phyloP scores from a whole-genome alignment of 2,113 vertebrate genomes.

The Malurus alboscapulatus region DNA sequence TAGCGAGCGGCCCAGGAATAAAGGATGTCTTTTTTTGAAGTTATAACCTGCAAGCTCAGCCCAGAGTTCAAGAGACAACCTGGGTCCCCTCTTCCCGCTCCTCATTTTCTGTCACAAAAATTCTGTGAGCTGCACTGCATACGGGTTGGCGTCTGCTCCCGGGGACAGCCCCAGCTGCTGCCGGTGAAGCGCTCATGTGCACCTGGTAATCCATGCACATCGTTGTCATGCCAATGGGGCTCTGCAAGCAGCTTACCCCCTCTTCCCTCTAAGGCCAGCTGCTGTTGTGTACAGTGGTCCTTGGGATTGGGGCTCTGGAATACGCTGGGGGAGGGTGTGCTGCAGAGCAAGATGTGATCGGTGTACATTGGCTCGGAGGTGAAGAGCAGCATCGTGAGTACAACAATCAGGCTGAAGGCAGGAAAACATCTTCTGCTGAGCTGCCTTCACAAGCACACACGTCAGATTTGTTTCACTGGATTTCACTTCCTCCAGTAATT shows the following conservation, averaged over 20 bases:
- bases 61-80: background rate
- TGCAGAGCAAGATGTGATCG: background rate
- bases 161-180: background rate
- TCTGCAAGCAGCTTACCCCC: background rate
- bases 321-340: background rate
- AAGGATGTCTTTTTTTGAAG: background rate
- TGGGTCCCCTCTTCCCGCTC: background rate
- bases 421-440: conserved; percentile 9
- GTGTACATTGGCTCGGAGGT: background rate
- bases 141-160: background rate
- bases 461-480: conserved; percentile 5
- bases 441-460: background rate
- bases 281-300: background rate
- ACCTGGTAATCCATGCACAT: background rate
- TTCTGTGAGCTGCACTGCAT: background rate
- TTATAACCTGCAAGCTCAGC: background rate
- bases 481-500: conserved; percentile 23
- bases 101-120: background rate
- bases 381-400: background rate
- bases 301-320: background rate
- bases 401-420: background rate
- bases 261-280: background rate
- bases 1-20: background rate
- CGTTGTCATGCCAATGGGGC: background rate
- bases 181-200: background rate